A percentile compares a stretch with the other conserved stretches of the same genome.
These are phyloP conservation scores for Dasyurus viverrinus DNA, from an alignment of 2,113 vertebrate genomes.

Conservation along the genomic window DNA sequence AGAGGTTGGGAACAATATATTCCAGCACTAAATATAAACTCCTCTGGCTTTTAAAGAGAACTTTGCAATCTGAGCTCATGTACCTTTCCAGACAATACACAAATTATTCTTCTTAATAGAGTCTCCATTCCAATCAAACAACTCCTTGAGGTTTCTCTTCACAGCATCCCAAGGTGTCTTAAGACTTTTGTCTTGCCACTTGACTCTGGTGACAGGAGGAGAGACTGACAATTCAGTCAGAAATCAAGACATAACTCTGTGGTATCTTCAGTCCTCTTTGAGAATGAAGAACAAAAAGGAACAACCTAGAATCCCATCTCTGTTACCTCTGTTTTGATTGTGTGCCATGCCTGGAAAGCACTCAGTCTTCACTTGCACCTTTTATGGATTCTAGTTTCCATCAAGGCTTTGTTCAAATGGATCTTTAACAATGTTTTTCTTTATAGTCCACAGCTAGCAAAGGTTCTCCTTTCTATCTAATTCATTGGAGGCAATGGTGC, in stretches of 20 bases:
- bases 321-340: not conserved
- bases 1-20: not conserved
- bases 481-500: not conserved
- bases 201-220: not conserved
- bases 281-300: not conserved
- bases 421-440: not conserved
- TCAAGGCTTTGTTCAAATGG: not conserved
- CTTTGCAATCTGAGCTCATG: not conserved
- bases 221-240: not conserved
- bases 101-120: not conserved
- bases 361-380: not conserved
- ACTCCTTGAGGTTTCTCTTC: not conserved
- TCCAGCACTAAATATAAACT: not conserved
- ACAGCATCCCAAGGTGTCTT: not conserved
- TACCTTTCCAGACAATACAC: not conserved
- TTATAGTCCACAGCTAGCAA: not conserved
- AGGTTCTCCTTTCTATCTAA: not conserved
- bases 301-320: not conserved
- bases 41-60: not conserved
- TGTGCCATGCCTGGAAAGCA: not conserved
- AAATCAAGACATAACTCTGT: not conserved
- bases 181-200: not conserved
- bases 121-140: not conserved
- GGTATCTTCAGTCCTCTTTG: not conserved
- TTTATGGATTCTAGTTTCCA: not conserved